A percentile compares a stretch with the other conserved stretches of the same genome.
Conservation (phyloP, 2,888 invertebrate species). For the Eucriotettix oculatus region DNA sequence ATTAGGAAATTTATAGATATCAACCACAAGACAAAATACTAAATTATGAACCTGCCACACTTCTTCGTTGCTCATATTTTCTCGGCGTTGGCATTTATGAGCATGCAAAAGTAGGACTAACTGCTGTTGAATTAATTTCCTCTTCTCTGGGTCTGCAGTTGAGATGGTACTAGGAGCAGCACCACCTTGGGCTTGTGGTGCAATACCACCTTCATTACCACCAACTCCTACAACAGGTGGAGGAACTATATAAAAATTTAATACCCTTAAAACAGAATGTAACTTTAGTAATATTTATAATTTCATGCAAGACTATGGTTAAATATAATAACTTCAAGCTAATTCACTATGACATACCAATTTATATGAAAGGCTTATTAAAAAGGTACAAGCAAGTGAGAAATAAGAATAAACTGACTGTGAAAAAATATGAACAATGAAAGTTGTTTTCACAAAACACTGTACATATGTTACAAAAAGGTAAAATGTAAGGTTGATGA, state of each 20-base stretch:
- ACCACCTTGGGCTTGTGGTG: conserved; percentile 40
- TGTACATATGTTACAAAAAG: too few species aligned
- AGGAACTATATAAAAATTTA: conserved; percentile 2
- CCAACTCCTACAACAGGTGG: conserved; percentile 8
- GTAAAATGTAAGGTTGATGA: too few species aligned
- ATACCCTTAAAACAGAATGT: background rate
- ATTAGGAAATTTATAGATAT: background rate
- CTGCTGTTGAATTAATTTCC: conserved; percentile 97
- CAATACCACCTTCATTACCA: conserved; percentile 34
- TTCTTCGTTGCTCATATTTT: conserved; percentile 67
- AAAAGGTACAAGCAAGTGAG: too few species aligned
- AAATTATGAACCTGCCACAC: conserved; percentile 39
- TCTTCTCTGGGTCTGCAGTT: conserved; percentile 86
- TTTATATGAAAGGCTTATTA: too few species aligned
- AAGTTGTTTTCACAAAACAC: too few species aligned
- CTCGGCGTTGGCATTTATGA: conserved; percentile 94
- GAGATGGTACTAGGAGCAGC: conserved; percentile 29
- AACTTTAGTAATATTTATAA: background rate
- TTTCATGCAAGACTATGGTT: background rate
- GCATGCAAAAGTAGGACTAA: conserved; percentile 91
- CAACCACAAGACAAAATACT: background rate
- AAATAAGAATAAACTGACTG: too few species aligned
- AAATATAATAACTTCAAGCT: background rate
- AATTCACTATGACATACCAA: too few species aligned
- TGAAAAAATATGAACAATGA: too few species aligned